Evolutionary conservation across 2,888 invertebrate species (phyloP).

Genomic region (Epirrita christyi): DNA sequence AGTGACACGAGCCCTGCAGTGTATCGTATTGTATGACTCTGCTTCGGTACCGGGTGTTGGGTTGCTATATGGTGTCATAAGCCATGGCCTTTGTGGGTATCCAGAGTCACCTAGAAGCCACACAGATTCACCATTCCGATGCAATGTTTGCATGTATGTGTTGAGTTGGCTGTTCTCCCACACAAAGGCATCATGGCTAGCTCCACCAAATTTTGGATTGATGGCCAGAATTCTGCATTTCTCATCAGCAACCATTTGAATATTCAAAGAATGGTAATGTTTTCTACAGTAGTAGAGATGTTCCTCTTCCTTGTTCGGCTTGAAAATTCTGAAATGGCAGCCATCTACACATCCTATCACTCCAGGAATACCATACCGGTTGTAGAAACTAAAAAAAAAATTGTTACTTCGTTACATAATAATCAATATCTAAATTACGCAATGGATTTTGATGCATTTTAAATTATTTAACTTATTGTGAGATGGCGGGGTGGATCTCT

Average conservation of each 20-base stretch:
- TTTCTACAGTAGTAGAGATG: not conserved
- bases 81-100: too few species aligned
- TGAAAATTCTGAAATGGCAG: conserved; percentile 8
- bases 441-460: not conserved
- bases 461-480: too few species aligned
- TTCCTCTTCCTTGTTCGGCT: conserved; percentile 1
- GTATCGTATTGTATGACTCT: not conserved
- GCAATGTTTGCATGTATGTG: conserved; percentile 5
- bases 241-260: conserved; percentile 6
- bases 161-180: conserved; percentile 4
- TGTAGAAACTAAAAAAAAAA: conserved; percentile 1
- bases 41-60: not conserved
- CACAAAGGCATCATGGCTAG: conserved; percentile 2
- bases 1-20: not conserved
- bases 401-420: not conserved
- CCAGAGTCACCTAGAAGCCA: not conserved
- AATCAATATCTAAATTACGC: not conserved
- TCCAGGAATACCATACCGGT: conserved; percentile 1
- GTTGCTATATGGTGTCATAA: conserved; percentile 2
- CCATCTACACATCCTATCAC: conserved; percentile 3
- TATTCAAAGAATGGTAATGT: conserved; percentile 2
- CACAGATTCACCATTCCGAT: conserved; percentile 1
- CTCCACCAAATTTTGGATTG: conserved; percentile 6
- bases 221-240: not conserved
- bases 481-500: too few species aligned